phyloP scores from a whole-genome alignment of 2,888 invertebrate genomes.

The Seira sanloemensis region DNA sequence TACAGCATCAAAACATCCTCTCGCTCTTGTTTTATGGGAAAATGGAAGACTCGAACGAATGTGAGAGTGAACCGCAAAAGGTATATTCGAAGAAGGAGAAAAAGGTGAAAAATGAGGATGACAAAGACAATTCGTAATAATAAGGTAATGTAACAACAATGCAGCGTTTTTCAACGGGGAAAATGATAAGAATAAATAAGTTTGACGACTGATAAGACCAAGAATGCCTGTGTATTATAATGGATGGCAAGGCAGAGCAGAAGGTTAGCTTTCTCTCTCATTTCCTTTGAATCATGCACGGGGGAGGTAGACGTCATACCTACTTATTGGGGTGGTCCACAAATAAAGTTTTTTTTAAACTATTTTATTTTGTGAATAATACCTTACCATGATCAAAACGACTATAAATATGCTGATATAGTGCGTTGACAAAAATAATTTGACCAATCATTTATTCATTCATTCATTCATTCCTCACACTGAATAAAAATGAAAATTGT shows the following conservation, averaged over 20 bases:
- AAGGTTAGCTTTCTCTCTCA: conserved; percentile 41
- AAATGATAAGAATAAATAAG: conserved; percentile 17
- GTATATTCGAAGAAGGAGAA: background rate
- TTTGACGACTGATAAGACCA: background rate
- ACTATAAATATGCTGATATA: too few species aligned
- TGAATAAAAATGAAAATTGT: too few species aligned
- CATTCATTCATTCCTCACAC: too few species aligned
- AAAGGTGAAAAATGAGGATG: background rate
- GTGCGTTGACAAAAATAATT: too few species aligned
- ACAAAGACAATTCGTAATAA: background rate
- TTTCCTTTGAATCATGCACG: too few species aligned
- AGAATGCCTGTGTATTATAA: too few species aligned
- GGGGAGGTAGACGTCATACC: too few species aligned
- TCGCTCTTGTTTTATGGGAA: background rate
- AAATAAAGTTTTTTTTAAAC: too few species aligned
- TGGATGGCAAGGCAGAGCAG: background rate
- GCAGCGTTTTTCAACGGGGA: background rate
- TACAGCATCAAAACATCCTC: background rate
- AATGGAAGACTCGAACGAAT: background rate
- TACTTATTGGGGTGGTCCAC: too few species aligned
- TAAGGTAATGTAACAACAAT: conserved; percentile 1
- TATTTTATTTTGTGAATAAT: too few species aligned
- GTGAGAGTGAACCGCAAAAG: conserved; percentile 1
- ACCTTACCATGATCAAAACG: too few species aligned
- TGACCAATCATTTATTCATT: too few species aligned